phyloP scores from a whole-genome alignment of 1,140 invertebrate species.

The Drosophila pallidifrons region DNA sequence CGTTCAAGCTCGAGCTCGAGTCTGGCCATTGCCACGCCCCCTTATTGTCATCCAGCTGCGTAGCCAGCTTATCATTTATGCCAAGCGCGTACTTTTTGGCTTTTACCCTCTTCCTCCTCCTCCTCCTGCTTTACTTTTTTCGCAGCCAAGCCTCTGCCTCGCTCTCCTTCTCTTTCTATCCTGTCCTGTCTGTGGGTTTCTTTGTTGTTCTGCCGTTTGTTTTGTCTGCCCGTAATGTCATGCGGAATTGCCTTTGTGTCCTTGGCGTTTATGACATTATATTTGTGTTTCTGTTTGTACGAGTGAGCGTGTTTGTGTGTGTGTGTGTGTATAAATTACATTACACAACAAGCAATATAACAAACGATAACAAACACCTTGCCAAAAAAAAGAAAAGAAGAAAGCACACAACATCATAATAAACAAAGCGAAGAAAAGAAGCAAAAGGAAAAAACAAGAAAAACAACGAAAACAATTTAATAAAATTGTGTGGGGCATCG shows the following conservation, averaged over 20 bases:
- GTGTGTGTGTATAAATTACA: constrained; percentile 75
- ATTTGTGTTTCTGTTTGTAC: constrained; percentile 61
- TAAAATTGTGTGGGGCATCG: constrained; percentile 61
- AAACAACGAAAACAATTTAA: constrained; percentile 64
- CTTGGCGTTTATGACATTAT: constrained; percentile 82
- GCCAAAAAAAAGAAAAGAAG: constrained; percentile 30
- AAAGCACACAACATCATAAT: constrained; percentile 40
- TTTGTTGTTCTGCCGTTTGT: constrained; percentile 64
- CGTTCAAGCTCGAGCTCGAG: constrained; percentile 6
- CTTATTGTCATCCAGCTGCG: constrained; percentile 56
- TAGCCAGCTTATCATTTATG: constrained; percentile 80
- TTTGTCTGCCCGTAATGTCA: constrained; percentile 78
- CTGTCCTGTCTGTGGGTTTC: neutral
- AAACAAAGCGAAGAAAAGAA: constrained; percentile 33
- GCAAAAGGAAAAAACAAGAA: neutral
- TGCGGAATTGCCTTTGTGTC: constrained; percentile 82
- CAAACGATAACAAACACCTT: constrained; percentile 83
- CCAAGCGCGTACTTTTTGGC: constrained; percentile 79
- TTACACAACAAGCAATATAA: constrained; percentile 83
- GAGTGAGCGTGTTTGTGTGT: constrained; percentile 17
- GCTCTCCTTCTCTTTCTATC: neutral
- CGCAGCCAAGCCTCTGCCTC: neutral
- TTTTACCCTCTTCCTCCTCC: constrained; percentile 52
- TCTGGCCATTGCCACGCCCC: constrained; percentile 43
- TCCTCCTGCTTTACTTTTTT: neutral